Percentiles rank a stretch among this genome's conserved stretches.
Evolutionary conservation across 2,797 vertebrate genomes (phyloP).

Genomic region (Botia kubotai): DNA sequence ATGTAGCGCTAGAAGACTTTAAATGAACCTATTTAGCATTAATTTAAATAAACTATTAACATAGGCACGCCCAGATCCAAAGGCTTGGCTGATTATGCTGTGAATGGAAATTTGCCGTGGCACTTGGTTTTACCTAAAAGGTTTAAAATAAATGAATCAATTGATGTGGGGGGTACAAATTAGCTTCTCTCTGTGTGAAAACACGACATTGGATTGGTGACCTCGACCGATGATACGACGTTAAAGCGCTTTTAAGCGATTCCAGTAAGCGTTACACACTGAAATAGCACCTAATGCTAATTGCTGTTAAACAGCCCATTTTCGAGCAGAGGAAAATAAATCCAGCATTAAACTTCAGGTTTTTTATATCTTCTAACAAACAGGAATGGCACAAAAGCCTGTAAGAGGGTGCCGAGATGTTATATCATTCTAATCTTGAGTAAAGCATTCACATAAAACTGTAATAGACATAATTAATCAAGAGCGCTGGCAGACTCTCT

Average conservation of each 20-base stretch:
- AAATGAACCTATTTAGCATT: constrained; percentile 35
- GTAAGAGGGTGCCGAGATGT: not conserved
- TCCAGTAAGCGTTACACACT: not conserved
- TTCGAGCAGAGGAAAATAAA: not conserved
- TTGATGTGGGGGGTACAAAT: constrained; percentile 11
- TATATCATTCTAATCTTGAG: constrained; percentile 27
- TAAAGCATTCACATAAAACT: constrained; percentile 15
- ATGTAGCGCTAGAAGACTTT: constrained; percentile 32
- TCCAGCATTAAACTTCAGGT: not conserved
- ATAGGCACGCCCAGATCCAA: constrained; percentile 33
- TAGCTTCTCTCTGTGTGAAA: constrained; percentile 16
- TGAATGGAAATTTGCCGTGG: constrained; percentile 24
- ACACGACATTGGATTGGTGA: constrained; percentile 10
- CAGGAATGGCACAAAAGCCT: not conserved
- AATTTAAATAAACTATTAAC: constrained; percentile 36
- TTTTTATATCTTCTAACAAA: not conserved
- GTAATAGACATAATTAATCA: constrained; percentile 8
- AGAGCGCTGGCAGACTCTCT: not conserved
- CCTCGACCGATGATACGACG: not conserved
- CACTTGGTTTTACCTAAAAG: constrained; percentile 40
- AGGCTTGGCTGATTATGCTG: constrained; percentile 27
- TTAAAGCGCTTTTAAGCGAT: constrained; percentile 24
- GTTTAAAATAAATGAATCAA: constrained; percentile 39
- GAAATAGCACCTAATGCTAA: constrained; percentile 1
- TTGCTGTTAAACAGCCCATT: not conserved